phyloP scores from a whole-genome alignment of 2,797 vertebrate species.

The Galago senegalensis region DNA sequence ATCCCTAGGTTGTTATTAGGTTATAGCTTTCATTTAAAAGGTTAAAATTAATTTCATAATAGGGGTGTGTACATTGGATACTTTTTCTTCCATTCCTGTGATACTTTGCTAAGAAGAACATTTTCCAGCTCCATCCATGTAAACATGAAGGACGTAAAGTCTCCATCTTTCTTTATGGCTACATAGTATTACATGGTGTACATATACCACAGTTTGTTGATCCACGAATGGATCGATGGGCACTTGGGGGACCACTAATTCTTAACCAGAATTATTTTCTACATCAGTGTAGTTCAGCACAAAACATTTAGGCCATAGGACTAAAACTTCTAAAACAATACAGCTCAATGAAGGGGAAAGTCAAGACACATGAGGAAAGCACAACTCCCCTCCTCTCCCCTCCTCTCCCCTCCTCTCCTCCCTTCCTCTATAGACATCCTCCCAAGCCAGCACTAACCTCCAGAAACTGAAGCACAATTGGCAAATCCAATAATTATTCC shows the following conservation, averaged over 20 bases:
- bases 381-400: background rate
- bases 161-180: no score
- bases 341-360: background rate
- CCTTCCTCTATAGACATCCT: background rate
- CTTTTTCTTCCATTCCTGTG: no score
- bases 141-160: no score
- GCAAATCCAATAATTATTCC: background rate
- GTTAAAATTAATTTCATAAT: no score
- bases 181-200: no score
- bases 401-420: background rate
- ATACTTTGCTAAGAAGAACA: no score
- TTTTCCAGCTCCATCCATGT: no score
- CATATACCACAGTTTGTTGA: no score
- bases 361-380: background rate
- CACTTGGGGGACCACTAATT: background rate
- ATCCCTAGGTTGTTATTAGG: no score
- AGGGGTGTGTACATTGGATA: no score
- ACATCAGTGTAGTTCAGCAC: background rate
- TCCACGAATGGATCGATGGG: no score
- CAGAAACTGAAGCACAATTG: background rate
- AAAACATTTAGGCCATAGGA: background rate
- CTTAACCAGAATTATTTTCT: background rate
- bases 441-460: background rate
- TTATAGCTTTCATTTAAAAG: no score
- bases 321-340: background rate